Conservation (phyloP, 2,797 vertebrate species). For the Nasua narica region DNA sequence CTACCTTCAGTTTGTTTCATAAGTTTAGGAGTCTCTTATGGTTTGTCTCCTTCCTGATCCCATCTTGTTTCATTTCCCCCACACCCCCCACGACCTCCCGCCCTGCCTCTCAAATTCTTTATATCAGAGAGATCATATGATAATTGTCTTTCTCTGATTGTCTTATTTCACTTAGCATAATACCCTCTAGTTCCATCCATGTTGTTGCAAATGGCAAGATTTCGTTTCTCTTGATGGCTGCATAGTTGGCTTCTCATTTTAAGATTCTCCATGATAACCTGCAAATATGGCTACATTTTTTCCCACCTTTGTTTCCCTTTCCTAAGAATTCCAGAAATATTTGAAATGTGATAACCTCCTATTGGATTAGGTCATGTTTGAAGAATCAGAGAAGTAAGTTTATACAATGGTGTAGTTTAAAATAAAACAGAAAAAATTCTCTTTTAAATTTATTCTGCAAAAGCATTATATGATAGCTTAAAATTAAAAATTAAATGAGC, state of each 20-base stretch:
- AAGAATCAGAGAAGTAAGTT: background rate
- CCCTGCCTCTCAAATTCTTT: too few relatives aligned
- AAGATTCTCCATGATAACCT: background rate
- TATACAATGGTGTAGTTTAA: background rate
- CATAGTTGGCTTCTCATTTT: background rate
- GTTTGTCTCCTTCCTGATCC: too few relatives aligned
- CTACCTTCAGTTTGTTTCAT: too few relatives aligned
- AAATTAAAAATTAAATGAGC: background rate
- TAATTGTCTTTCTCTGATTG: too few relatives aligned
- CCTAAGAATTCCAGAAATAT: background rate
- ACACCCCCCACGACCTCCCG: too few relatives aligned
- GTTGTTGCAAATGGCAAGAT: too few relatives aligned
- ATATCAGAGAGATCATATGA: too few relatives aligned
- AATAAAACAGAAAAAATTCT: background rate
- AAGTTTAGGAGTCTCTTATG: too few relatives aligned
- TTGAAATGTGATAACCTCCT: background rate
- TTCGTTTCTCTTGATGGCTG: too few relatives aligned
- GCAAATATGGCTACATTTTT: background rate
- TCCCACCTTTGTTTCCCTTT: background rate
- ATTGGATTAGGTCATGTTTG: background rate
- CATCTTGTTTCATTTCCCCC: too few relatives aligned
- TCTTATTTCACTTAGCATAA: too few relatives aligned
- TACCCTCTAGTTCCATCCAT: too few relatives aligned
- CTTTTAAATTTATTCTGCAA: slow-evolving; percentile 9
- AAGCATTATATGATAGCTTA: background rate